Conservation (phyloP, 2,797 vertebrate species). For the Chrysocyon brachyurus region DNA sequence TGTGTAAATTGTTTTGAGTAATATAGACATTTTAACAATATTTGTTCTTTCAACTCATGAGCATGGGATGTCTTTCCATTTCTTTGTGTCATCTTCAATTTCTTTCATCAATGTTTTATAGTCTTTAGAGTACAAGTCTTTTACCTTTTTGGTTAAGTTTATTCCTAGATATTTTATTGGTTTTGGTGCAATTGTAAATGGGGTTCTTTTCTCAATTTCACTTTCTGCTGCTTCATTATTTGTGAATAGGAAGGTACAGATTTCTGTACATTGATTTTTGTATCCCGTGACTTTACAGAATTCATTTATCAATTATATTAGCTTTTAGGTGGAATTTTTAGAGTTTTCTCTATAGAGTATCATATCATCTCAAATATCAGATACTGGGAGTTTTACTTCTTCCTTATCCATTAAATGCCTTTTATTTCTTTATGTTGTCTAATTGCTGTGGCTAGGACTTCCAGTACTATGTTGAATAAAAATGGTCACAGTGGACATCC, state of each 20-base stretch:
- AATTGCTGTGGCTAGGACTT: neutral
- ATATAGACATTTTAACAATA: neutral
- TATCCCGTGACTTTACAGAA: neutral
- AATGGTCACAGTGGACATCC: neutral
- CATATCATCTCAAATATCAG: neutral
- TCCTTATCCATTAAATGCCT: neutral
- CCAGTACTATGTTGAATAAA: neutral
- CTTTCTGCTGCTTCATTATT: neutral
- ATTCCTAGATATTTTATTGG: neutral
- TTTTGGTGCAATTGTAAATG: neutral
- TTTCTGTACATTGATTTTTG: neutral
- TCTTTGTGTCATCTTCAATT: neutral
- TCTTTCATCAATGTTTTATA: neutral
- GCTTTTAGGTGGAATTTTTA: neutral
- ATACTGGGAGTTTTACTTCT: neutral
- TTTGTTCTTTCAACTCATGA: neutral
- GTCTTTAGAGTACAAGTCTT: neutral
- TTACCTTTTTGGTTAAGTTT: neutral
- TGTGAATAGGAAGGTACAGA: neutral
- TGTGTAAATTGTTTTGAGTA: neutral
- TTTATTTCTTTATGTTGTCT: neutral
- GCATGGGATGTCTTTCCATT: neutral
- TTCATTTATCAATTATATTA: neutral
- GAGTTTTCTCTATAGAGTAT: neutral
- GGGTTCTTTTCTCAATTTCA: neutral